These are phyloP conservation scores for human DNA, from an alignment of 2,113 vertebrate genomes.

Conservation along the genomic window GRCh38 chr15:94412001-94412500, in stretches of 20 bases:
- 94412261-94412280: not conserved
- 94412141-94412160: not conserved
- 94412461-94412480: not conserved
- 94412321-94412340: not conserved
- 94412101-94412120: not conserved
- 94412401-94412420: fast-evolving
- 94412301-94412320: not conserved
- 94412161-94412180: not conserved
- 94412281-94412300: not conserved
- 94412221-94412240: not conserved
- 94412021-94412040: not conserved
- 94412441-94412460: not conserved
- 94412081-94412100: not conserved
- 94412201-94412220: not conserved
- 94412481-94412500: fast-evolving
- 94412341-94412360: not conserved
- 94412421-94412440: not conserved
- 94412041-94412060: not conserved
- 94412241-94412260: not conserved
- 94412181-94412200: not conserved
- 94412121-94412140: fast-evolving
- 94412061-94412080: not conserved
- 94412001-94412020: not conserved
- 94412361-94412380: not conserved
- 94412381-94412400: not conserved